Conservation (phyloP, 2,888 invertebrate species). For the Empis livida region DNA sequence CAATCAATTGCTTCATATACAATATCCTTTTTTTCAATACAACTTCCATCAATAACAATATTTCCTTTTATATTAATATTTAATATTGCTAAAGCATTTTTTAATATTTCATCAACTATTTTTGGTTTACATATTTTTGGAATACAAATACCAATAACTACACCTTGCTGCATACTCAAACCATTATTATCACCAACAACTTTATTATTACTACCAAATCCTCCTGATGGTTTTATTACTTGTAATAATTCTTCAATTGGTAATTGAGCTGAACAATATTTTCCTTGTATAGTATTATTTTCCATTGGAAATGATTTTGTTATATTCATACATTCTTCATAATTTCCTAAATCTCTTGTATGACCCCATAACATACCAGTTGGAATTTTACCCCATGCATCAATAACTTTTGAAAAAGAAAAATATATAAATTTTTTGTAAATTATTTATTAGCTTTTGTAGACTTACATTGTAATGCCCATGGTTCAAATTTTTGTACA, state of each 20-base stretch:
- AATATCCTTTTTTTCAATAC: background rate
- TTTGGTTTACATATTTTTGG: background rate
- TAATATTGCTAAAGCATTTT: background rate
- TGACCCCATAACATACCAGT: constrained; percentile 18
- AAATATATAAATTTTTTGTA: no score
- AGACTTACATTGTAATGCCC: constrained; percentile 31
- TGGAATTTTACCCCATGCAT: constrained; percentile 24
- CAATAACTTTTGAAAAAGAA: constrained; percentile 21
- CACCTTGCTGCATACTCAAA: background rate
- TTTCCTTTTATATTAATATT: background rate
- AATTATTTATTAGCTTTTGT: background rate
- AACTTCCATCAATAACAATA: background rate
- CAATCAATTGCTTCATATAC: background rate
- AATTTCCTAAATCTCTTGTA: background rate
- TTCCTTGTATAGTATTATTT: background rate
- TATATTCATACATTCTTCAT: background rate
- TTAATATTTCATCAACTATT: background rate
- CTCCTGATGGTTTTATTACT: no score
- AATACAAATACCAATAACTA: background rate
- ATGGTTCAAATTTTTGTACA: constrained; percentile 23
- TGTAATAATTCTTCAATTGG: no score
- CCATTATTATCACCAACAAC: background rate
- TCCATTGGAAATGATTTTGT: background rate
- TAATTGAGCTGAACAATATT: background rate
- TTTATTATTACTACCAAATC: no score